Base-by-base conservation (phyloP, 2,113 vertebrate species). In the Tympanuchus pallidicinctus region DNA sequence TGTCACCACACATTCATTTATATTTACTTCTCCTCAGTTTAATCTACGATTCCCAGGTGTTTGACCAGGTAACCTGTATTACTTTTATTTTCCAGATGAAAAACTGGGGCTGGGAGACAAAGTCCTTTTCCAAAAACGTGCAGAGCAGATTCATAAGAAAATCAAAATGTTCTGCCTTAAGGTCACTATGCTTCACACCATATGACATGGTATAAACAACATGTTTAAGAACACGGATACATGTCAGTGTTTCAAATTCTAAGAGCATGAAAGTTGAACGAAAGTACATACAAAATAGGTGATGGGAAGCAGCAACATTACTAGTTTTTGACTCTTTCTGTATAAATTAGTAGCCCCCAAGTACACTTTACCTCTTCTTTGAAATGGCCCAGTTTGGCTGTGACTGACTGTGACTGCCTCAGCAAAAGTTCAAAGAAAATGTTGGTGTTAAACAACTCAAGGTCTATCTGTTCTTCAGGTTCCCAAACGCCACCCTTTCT, bases 361-460 rank as follows among this genome's bases (percentile, higher is more conserved):
- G 1, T 1, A 8, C 5, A 3, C 8, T 48, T 91, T 89, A 99
- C 99, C 98, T 99, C 98, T 45, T 98, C 97, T 78, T 97, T 98
- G 88, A 98, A 97, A 47, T 98, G 97, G n/a, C 97, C 97, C 91
- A 99, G 97, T 3, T 92, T 97, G 28, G 89, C 63, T 3, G 98
- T 99, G 82, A 99, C 98, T 5, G 98, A 97, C 12, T 98, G 95
- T 16, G 98, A 99, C 81, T 99, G 99, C 22, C 94, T 97, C 54
- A 98, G 97, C 77, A 99, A 95, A 6, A 98, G 97, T 45, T 97
- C 97, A 69, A 98, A 99, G 97, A 99, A 99, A 47, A 97, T 94
- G 52, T 96, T 97, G 81, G 98, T 98, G 81, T 98, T 98, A 73
- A 99, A 99, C 4, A 97, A 97, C 48, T 99, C 99, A 7, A 99